Conservation (phyloP, 2,113 vertebrate genomes). For the Dasyprocta punctata region DNA sequence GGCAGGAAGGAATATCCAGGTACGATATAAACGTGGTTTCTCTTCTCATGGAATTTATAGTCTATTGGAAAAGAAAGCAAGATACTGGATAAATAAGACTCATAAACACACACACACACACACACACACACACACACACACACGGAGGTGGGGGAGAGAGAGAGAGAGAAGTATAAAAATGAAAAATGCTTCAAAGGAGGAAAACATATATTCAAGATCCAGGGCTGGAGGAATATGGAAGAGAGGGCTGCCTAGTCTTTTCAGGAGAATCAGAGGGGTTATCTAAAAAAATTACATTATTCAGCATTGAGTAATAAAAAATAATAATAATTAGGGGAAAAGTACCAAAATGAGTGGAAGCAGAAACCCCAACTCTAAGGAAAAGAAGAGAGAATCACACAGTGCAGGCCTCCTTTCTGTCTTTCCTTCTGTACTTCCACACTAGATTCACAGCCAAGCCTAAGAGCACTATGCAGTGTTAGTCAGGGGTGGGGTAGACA, state of each 20-base stretch:
- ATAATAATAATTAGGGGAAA: neutral
- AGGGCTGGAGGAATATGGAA: neutral
- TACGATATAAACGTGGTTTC: neutral
- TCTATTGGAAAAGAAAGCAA: neutral
- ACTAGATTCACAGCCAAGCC: neutral
- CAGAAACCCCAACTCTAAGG: neutral
- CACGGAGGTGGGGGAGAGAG: no score
- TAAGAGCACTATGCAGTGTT: neutral
- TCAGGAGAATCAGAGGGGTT: neutral
- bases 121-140: neutral
- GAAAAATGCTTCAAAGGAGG: neutral
- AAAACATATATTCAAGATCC: neutral
- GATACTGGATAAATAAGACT: neutral
- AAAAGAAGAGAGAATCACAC: neutral
- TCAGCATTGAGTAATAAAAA: neutral
- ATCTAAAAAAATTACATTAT: neutral
- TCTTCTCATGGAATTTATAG: neutral
- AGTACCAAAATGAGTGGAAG: neutral
- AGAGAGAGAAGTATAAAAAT: neutral
- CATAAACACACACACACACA: neutral
- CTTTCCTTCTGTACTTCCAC: neutral
- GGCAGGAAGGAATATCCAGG: neutral
- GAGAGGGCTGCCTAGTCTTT: neutral
- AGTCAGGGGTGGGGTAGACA: neutral
- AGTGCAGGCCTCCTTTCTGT: neutral